Base-by-base conservation (phyloP, 1,140 invertebrate genomes). In the Drosophila arizonae region DNA sequence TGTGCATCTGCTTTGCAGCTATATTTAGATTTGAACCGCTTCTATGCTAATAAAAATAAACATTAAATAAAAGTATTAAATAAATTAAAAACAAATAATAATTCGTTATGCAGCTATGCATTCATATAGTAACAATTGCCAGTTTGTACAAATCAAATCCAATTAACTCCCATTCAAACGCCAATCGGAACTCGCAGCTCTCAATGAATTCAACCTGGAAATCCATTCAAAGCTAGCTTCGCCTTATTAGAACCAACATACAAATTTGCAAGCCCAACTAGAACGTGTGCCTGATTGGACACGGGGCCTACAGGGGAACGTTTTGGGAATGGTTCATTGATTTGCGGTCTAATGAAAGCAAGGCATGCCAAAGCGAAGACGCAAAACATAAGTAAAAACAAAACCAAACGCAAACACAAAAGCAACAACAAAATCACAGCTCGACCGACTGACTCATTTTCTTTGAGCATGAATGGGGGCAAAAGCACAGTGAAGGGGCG, bases 381-480 rank as follows among this genome's bases (percentile, higher is more conserved):
- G 55, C 28, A 52, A 72, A 64, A 39, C 51, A 60, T 69, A 74
- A 54, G 24, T 46, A 28, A 54, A 51, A 55, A 28, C 63, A 79
- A 41, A 39, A 68, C 61, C n/a, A 60, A 43, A 26, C 21, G 45
- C 57, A 67, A 60, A 28, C 52, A 64, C 39, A 60, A 60, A 61
- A 77, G 65, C 48, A 52, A 54, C 30, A 70, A 65, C 67, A 45
- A 57, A 54, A 33, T 17, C 1, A 62, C 68, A 54, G 76, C 72
- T 72, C 81, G 81, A 81, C 78, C 77, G 81, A 85, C 79, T 88
- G 84, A 87, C 84, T 87, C 79, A 87, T 76, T 81, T 81, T 86
- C 46, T 46, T 63, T 36, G 52, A 54, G 61, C 57, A 66, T 85
- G 73, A 79, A 77, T 80, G 72, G 66, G 66, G 70, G 48, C 52